These are phyloP conservation scores for Ornithoptera priamus DNA, from an alignment of 2,888 invertebrate genomes.

Conservation along the genomic window DNA sequence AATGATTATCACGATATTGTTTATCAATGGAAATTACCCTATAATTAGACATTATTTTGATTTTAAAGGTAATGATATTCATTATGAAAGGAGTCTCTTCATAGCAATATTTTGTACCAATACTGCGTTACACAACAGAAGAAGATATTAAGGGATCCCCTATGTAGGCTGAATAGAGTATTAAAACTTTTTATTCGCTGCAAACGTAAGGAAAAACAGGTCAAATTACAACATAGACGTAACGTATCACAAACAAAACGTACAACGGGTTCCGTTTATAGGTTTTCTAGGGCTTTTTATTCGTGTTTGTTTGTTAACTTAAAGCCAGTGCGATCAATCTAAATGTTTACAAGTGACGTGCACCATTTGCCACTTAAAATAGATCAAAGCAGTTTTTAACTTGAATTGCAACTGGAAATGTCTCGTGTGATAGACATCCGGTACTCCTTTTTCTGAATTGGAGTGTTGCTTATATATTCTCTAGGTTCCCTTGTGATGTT, in stretches of 20 bases:
- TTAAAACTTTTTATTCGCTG: neutral
- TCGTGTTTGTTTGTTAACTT: constrained; percentile 41
- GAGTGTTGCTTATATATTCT: constrained; percentile 21
- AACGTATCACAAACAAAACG: neutral
- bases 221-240: neutral
- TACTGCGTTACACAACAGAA: no score
- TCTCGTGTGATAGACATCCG: constrained; percentile 61
- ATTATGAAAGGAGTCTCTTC: no score
- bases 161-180: neutral
- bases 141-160: no score
- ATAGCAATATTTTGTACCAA: no score
- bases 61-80: no score
- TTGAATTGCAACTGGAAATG: constrained; percentile 52
- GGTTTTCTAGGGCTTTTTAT: constrained; percentile 4
- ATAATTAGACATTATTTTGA: no score
- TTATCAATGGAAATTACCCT: no score
- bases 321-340: constrained; percentile 52
- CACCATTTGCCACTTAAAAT: constrained; percentile 63
- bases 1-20: no score
- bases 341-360: constrained; percentile 50
- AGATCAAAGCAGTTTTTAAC: constrained; percentile 66
- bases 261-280: constrained; percentile 11
- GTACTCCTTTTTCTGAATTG: constrained; percentile 30
- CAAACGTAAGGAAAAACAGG: neutral
- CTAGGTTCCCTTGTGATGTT: constrained; percentile 1